Conservation (phyloP, 2,888 invertebrate genomes). For the Nemurella pictetii region DNA sequence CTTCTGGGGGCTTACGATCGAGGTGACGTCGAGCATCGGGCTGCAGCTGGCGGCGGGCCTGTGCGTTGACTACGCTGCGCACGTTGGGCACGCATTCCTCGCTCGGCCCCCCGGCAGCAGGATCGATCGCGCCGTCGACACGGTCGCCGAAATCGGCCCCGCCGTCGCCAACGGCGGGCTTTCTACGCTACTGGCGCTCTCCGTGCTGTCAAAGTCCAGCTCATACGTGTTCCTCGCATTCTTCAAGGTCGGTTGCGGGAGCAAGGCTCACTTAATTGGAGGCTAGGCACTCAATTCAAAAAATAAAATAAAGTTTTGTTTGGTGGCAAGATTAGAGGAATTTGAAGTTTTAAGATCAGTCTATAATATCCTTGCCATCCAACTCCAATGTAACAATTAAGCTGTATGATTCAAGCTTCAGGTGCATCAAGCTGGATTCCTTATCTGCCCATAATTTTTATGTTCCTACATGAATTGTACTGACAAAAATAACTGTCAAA, state of each 20-base stretch:
- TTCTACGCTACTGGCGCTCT: constrained; percentile 73
- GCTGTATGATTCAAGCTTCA: too few species aligned
- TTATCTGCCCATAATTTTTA: too few species aligned
- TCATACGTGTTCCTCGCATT: constrained; percentile 80
- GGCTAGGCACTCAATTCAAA: background rate
- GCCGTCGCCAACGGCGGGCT: constrained; percentile 78
- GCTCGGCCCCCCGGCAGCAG: constrained; percentile 57
- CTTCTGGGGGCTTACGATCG: constrained; percentile 79
- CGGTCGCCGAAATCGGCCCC: constrained; percentile 72
- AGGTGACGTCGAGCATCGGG: constrained; percentile 79
- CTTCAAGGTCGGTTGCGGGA: constrained; percentile 59
- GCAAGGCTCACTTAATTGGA: background rate
- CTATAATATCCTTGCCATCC: too few species aligned
- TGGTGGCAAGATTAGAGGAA: background rate
- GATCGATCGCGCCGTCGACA: constrained; percentile 59
- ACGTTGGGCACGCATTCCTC: constrained; percentile 79
- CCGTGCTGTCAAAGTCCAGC: constrained; percentile 69
- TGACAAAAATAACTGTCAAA: too few species aligned
- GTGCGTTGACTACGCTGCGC: constrained; percentile 82
- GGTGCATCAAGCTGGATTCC: too few species aligned
- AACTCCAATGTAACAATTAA: too few species aligned
- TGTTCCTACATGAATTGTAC: too few species aligned
- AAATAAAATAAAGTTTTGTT: background rate
- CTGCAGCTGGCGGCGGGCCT: constrained; percentile 79
- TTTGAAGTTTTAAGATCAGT: too few species aligned